Percentiles rank a stretch among this genome's conserved stretches.
Conservation (phyloP, 2,797 vertebrate species). For the Gadopsis bispinosus region DNA sequence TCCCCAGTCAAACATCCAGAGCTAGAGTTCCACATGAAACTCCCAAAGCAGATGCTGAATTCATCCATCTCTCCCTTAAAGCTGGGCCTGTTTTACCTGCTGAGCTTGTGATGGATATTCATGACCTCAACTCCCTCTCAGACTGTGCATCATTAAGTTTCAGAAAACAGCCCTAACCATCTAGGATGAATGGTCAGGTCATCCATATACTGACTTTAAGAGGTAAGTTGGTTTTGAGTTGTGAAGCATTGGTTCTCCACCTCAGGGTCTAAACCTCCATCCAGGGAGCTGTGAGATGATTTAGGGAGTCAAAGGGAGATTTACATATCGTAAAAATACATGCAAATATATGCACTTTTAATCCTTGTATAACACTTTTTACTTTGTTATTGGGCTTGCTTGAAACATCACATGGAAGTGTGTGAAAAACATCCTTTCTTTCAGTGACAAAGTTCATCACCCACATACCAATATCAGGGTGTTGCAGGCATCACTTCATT, state of each 20-base stretch:
- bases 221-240: conserved; percentile 34
- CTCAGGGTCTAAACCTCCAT: neutral
- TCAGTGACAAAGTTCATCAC: conserved; percentile 25
- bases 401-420: neutral
- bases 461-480: neutral
- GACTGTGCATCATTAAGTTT: conserved; percentile 51
- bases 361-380: neutral
- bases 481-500: conserved; percentile 25
- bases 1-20: conserved; percentile 23
- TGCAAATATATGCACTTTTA: conserved; percentile 5
- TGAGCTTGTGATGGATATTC: conserved; percentile 48
- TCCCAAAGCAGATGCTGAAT: conserved; percentile 39
- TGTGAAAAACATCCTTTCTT: conserved; percentile 5
- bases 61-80: conserved; percentile 50
- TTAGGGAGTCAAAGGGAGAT: neutral
- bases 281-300: conserved; percentile 2
- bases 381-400: neutral
- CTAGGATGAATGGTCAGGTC: conserved; percentile 13
- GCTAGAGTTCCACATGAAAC: conserved; percentile 31
- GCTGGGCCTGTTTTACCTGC: conserved; percentile 41
- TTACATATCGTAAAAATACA: conserved; percentile 1
- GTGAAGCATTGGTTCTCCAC: conserved; percentile 17
- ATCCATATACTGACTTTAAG: conserved; percentile 23
- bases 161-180: conserved; percentile 28
- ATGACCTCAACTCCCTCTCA: conserved; percentile 29